A percentile compares a stretch with the other conserved stretches of the same genome.
Conservation (phyloP, 2,888 invertebrate species). For the Lathronympha strigana region DNA sequence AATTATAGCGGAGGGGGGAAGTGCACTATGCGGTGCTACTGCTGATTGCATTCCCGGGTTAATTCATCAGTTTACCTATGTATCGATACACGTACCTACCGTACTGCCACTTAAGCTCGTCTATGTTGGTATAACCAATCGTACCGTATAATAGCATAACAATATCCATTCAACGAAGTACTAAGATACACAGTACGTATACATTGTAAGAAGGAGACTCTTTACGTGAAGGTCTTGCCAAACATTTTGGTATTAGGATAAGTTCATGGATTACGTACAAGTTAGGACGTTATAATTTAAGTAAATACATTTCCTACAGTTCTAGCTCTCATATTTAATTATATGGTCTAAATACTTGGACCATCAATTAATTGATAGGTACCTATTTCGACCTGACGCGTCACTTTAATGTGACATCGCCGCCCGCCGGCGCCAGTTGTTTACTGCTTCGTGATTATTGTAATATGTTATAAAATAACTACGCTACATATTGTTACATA, state of each 20-base stretch:
- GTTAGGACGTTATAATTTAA: neutral
- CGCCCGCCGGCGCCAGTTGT: neutral
- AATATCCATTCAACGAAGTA: too few relatives aligned
- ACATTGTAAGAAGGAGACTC: too few relatives aligned
- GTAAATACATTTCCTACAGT: neutral
- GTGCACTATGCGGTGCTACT: neutral
- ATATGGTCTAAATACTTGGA: neutral
- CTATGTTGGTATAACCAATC: too few relatives aligned
- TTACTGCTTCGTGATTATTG: neutral
- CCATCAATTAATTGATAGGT: neutral
- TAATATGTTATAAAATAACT: neutral
- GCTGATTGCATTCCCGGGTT: neutral
- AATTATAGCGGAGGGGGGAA: too few relatives aligned
- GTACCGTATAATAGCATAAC: too few relatives aligned
- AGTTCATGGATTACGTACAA: too few relatives aligned
- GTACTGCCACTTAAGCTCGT: too few relatives aligned
- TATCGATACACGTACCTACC: neutral
- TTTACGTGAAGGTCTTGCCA: too few relatives aligned
- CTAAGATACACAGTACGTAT: too few relatives aligned
- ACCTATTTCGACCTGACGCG: neutral
- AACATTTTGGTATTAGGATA: too few relatives aligned
- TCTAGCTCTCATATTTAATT: neutral
- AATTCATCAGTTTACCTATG: neutral
- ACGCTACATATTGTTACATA: too few relatives aligned
- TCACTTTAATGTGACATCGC: neutral